phyloP scores from a whole-genome alignment of 1,140 invertebrate species.

The Euura saliciscinereae region DNA sequence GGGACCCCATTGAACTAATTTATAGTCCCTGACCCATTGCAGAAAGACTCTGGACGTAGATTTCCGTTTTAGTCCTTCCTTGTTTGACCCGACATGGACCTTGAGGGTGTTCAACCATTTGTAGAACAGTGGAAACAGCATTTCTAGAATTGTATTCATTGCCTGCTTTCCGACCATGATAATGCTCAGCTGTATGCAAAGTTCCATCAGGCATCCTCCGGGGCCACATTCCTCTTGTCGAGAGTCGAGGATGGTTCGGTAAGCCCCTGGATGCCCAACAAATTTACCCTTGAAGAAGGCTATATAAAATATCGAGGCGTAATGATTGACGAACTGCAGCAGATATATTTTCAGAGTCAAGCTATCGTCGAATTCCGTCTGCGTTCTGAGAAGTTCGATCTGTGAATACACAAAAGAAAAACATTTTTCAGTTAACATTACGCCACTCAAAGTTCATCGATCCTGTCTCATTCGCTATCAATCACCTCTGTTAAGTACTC shows the following conservation, averaged over 20 bases:
- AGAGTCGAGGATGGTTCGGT: conserved; percentile 76
- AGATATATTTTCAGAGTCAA: conserved; percentile 96
- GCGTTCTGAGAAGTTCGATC: conserved; percentile 90
- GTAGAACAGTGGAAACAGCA: conserved; percentile 74
- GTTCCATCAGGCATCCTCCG: conserved; percentile 89
- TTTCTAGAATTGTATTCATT: conserved; percentile 88
- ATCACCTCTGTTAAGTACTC: conserved; percentile 86
- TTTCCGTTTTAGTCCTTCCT: conserved; percentile 51
- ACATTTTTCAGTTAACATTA: no score
- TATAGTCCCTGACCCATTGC: conserved; percentile 92
- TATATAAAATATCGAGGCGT: conserved; percentile 98
- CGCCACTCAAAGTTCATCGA: conserved; percentile 3
- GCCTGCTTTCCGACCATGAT: conserved; percentile 97
- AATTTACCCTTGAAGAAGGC: conserved; percentile 97
- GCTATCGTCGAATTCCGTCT: conserved; percentile 97
- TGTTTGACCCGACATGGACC: conserved; percentile 54
- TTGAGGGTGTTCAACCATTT: conserved; percentile 76
- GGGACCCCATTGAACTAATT: conserved; percentile 86
- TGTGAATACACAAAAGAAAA: conserved; percentile 25
- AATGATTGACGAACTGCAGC: conserved; percentile 98
- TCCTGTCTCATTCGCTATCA: background rate
- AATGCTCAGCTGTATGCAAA: conserved; percentile 91
- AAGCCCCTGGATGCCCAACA: conserved; percentile 82
- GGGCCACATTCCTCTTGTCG: conserved; percentile 89
- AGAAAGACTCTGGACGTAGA: conserved; percentile 55